phyloP scores from a whole-genome alignment of 2,888 invertebrate genomes.

The Ennomos erosarius region DNA sequence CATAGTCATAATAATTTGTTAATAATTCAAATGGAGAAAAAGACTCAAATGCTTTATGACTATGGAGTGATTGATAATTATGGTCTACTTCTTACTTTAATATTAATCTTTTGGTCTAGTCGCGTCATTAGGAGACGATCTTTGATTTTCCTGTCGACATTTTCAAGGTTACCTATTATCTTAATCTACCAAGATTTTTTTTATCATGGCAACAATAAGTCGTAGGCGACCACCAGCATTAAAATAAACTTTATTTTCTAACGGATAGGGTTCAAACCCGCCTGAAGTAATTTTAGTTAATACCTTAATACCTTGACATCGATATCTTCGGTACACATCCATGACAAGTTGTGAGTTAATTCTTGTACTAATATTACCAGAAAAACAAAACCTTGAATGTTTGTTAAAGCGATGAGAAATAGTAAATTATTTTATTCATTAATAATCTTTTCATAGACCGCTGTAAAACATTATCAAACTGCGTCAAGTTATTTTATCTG shows the following conservation, averaged over 20 bases:
- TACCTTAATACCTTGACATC: conserved; percentile 60
- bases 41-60: too few species aligned
- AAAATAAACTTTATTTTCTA: conserved; percentile 6
- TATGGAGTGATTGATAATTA: conserved; percentile 16
- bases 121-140: conserved; percentile 48
- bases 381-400: conserved; percentile 57
- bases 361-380: conserved; percentile 59
- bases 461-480: conserved; percentile 24
- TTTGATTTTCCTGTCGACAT: conserved; percentile 45
- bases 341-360: conserved; percentile 44
- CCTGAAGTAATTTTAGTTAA: conserved; percentile 13
- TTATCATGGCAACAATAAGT: neutral
- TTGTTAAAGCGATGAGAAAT: conserved; percentile 46
- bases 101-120: conserved; percentile 33
- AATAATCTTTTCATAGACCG: conserved; percentile 26
- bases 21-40: too few species aligned
- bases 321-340: conserved; percentile 56
- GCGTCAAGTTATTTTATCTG: conserved; percentile 30
- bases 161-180: conserved; percentile 29
- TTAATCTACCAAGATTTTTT: too few species aligned
- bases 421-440: conserved; percentile 30
- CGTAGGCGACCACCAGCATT: too few species aligned
- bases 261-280: conserved; percentile 49
- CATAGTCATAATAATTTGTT: too few species aligned
- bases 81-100: conserved; percentile 27